Base-by-base conservation (phyloP, 2,113 vertebrate species). In the Galeopterus variegatus region DNA sequence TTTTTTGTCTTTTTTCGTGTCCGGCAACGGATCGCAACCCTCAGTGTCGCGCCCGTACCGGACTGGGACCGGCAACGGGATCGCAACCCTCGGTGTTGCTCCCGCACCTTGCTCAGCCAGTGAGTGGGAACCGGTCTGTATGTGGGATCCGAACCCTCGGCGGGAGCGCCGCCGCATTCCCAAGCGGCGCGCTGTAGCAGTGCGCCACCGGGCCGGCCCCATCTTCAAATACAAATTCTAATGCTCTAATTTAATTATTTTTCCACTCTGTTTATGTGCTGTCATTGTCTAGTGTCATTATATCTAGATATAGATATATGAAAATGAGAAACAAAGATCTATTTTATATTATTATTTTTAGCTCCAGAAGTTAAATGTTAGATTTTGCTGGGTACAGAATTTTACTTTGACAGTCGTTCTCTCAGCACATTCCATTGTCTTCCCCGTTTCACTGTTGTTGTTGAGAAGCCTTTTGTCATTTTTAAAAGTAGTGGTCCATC, bases 331-430 rank as follows among this genome's bases (percentile, higher is more conserved):
- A 5, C 21, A 80, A 67, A 67, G 26, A 45, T 76, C 76, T 81
- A 33, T 93, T 62, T 80, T 31, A 67, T 23, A 28, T 64, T n/a
- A 45, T 75, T 87, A 73, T 48, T 70, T 85, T 90, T 93, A 80
- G 23, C 64, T 45, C 28, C n/a, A 33, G 41, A 54, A 75, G 80
- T 52, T 75, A 65, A 64, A 14, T 73, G 58, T 77, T 82, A 36
- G 54, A 79, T 33, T 90, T 92, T 95, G 10, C 24, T 56, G 9
- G 48, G 18, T 72, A 19, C 31, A 21, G n/a, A 67, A 65, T 89
- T 88, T 54, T 84, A 54, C 45, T 3, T 83, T 52, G 33, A 69
- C 19, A 21, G 15, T 36, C 54, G 26, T 64, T 84, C 19, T 72
- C 54, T 93, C 64, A 67, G 72, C 56, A 36, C 23, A n/a, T 54